These are phyloP conservation scores for Tyrannus savana DNA, from an alignment of 2,113 vertebrate genomes.

Conservation along the genomic window DNA sequence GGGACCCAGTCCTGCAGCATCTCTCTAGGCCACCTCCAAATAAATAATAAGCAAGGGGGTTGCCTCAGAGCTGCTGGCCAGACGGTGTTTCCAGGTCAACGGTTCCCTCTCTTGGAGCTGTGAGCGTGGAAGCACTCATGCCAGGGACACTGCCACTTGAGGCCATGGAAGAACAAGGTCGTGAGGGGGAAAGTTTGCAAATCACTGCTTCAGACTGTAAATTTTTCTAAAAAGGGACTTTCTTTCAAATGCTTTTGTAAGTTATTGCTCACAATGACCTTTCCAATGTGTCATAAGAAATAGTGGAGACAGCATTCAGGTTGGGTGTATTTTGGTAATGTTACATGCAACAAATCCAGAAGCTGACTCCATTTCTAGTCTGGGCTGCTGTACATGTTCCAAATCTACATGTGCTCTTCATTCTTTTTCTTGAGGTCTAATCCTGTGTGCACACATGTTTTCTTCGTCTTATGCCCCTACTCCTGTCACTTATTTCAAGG, in stretches of 20 bases:
- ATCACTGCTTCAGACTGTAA: not conserved
- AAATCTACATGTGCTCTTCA: accelerated
- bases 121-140: not conserved
- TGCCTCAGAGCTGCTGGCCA: not conserved
- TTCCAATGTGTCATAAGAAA: not conserved
- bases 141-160: not conserved
- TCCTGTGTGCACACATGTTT: not conserved
- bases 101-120: not conserved
- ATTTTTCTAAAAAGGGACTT: not conserved
- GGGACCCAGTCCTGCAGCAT: not conserved
- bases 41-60: not conserved
- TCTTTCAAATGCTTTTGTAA: not conserved
- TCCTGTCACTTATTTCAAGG: not conserved
- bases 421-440: not conserved
- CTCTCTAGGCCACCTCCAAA: not conserved
- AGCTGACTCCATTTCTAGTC: not conserved
- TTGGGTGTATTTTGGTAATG: not conserved
- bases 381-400: not conserved
- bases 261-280: not conserved
- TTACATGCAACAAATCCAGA: not conserved
- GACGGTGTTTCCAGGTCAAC: not conserved
- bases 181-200: not conserved
- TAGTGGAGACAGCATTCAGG: not conserved
- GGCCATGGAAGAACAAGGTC: not conserved
- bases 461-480: not conserved